Evolutionary conservation across 2,797 vertebrate species (phyloP).

Genomic region (Emys orbicularis): DNA sequence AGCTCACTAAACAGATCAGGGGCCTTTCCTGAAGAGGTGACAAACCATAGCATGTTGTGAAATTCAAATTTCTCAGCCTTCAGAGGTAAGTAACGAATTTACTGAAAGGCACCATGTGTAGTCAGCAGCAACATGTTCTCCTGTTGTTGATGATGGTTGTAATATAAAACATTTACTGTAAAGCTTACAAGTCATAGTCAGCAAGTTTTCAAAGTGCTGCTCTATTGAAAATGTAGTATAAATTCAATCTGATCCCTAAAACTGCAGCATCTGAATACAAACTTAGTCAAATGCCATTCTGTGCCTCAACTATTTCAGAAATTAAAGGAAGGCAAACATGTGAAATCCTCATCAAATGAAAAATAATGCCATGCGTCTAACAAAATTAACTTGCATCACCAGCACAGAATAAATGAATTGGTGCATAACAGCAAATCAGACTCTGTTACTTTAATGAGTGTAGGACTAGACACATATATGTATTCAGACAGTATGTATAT

Average conservation of each 20-base stretch:
- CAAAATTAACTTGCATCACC: not conserved
- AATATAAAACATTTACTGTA: not conserved
- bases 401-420: not conserved
- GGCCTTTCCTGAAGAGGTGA: not conserved
- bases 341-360: not conserved
- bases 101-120: not conserved
- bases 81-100: not conserved
- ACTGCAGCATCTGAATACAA: not conserved
- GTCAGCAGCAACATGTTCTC: not conserved
- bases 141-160: not conserved
- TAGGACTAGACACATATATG: not conserved
- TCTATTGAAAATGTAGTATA: not conserved
- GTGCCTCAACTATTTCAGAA: not conserved
- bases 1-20: not conserved
- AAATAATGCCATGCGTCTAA: not conserved
- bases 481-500: not conserved
- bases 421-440: not conserved
- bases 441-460: not conserved
- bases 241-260: conserved; percentile 15
- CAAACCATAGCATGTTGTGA: not conserved
- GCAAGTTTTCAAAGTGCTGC: conserved; percentile 7
- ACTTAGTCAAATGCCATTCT: not conserved
- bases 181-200: not conserved
- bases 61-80: not conserved
- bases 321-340: not conserved